Base-by-base conservation (phyloP, 2,797 vertebrate species). In the Pseudocheirus occidentalis region DNA sequence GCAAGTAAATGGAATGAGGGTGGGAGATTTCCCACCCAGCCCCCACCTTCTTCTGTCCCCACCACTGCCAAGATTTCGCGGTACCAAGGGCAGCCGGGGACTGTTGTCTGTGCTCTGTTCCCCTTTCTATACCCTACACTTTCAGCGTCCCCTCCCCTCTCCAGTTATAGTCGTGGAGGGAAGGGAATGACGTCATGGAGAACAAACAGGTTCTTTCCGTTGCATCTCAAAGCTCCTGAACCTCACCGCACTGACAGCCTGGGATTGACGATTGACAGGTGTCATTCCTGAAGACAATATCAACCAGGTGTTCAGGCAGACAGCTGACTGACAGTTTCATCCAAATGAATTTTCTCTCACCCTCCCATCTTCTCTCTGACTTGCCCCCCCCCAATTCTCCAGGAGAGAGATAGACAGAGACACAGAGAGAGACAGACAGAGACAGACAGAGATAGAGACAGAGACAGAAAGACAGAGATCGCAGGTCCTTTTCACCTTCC, bases 171-270 rank as follows among this genome's bases (percentile, higher is more conserved):
- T 93, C 94, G 0, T 29, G 93, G 96, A 73, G 29, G 57, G 87
- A 73, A n/a, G 95, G 40, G 55, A 58, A 94, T 97, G 97, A 98
- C 97, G 96, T 98, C 97, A 98, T 94, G 94, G 55, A 55, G 87
- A 91, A 97, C 94, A 98, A 95, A 95, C 94, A 91, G 55, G 1
- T 91, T 73, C 55, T 40, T 0, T 0, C 54, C 18, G 54, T 29
- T 56, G 13, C 31, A 58, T 16, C 95, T 56, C 10, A 62, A 9
- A 3, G 5, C 40, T 50, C 21, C 31, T 34, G 92, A 93, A 95
- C 95, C 96, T 93, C 53, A 4, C 52, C 14, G 94, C 81, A 81
- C 73, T 34, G 28, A 13, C 54, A 29, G 34, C 27, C 92, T 34
- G 73, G 46, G 40, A 50, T 12, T 27, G 91, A 93, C 95, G 97